These are phyloP conservation scores for Odontomyia ornata DNA, from an alignment of 2,888 invertebrate genomes.

Conservation along the genomic window DNA sequence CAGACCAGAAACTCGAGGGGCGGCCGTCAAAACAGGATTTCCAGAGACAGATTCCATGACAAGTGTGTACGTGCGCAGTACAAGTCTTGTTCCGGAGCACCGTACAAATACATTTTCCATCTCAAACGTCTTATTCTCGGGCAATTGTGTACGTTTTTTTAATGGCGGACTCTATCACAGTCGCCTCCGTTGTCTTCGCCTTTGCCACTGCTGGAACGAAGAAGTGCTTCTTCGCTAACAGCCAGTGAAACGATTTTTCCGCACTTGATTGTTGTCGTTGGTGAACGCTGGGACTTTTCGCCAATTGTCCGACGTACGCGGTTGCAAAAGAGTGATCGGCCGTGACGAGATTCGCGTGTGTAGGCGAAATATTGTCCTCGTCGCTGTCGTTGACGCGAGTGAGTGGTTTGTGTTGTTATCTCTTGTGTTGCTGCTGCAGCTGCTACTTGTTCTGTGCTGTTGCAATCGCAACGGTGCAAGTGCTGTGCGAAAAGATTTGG, in stretches of 20 bases:
- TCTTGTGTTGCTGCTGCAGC: not conserved
- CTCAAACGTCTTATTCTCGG: not conserved
- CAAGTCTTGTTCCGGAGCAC: not conserved
- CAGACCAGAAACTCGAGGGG: constrained; percentile 5
- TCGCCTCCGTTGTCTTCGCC: not conserved
- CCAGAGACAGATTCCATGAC: not conserved
- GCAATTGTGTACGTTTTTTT: constrained; percentile 31
- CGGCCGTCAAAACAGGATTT: constrained; percentile 36
- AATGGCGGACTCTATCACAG: not conserved
- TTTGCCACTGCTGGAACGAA: no score
- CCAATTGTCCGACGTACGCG: no score
- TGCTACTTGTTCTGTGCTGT: not conserved
- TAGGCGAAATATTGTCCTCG: constrained; percentile 3
- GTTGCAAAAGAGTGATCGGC: no score
- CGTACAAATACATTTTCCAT: not conserved
- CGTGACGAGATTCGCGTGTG: not conserved
- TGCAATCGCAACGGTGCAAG: not conserved
- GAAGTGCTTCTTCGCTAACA: not conserved
- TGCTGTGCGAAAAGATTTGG: not conserved
- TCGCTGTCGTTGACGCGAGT: constrained; percentile 3
- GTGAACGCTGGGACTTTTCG: not conserved
- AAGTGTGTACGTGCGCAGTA: constrained; percentile 38
- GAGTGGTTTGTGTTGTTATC: not conserved
- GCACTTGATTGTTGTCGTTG: not conserved
- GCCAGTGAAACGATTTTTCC: not conserved